Evolutionary conservation across 2,888 invertebrate species (phyloP), one percentile per base, ranked within the genome.

Genomic region (Hartigia nigra): DNA sequence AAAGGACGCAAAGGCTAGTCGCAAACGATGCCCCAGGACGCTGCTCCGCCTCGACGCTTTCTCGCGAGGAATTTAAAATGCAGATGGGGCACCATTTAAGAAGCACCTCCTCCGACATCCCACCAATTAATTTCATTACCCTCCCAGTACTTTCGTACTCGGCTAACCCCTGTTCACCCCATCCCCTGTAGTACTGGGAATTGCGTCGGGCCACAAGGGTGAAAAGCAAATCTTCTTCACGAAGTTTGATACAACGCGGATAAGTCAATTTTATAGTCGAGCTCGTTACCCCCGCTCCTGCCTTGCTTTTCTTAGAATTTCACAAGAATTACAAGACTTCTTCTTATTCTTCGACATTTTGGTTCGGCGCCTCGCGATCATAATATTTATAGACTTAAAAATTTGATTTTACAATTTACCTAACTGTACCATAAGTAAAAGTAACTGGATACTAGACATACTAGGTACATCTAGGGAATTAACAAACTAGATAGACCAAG

Each of bases 71-170:
- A 85, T 85, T 85, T 85, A 81, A 85, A 85, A 84, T 85, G 81
- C 82, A 85, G 79, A 83, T 83, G 74, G 81, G 75, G 34, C 77
- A 74, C 78, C 84, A 78, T 86, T 87, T 82, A 84, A 87, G 83
- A 78, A 83, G 72, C 80, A 79, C 81, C 83, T 84, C 76, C 78
- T 81, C 76, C 81, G 82, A 85, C 85, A 85, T 83, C 81, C 82
- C 83, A 80, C 85, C 86, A 88, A 88, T 88, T 88, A 88, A 88
- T 88, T 88, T 88, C 85, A 88, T 87, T 87, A 87, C 83, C 82
- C 81, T 77, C 23, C 55, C 55, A 55, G 55, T 55, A 55, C 55
- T 55, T 23, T 55, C 55, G 23, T 35, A 78, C 79, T 74, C 78
- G 36, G 70, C 76, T 70, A 79, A 79, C 78, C 78, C 77, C 70